Conservation (phyloP, 2,888 invertebrate genomes). For the Strigamia crassipes region DNA sequence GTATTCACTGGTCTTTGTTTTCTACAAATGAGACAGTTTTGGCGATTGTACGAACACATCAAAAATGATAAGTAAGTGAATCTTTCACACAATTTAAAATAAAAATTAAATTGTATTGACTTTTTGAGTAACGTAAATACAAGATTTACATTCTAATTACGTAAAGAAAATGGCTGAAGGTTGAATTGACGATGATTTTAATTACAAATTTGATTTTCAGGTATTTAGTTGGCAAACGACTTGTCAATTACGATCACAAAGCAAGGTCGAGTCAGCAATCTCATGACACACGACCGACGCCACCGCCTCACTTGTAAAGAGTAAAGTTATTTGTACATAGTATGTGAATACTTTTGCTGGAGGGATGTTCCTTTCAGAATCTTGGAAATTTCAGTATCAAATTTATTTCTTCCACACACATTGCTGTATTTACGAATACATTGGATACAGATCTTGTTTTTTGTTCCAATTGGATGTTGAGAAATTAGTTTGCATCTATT, state of each 20-base stretch:
- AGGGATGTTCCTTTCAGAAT: not conserved
- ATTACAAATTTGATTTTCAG: conserved; percentile 55
- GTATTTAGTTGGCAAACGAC: conserved; percentile 89
- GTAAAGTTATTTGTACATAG: conserved; percentile 23
- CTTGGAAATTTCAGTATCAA: not conserved
- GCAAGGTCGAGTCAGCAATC: conserved; percentile 43
- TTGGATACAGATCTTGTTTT: not conserved
- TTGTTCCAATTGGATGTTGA: no score
- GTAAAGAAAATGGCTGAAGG: no score
- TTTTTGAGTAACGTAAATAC: no score
- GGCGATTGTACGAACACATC: conserved; percentile 93
- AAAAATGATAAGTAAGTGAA: conserved; percentile 88
- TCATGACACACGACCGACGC: not conserved
- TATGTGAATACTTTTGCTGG: conserved; percentile 2
- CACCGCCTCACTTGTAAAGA: conserved; percentile 16
- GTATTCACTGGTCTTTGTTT: conserved; percentile 71
- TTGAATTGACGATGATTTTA: not conserved
- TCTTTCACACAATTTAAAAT: not conserved
- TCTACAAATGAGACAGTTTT: conserved; percentile 91
- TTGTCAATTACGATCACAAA: conserved; percentile 87
- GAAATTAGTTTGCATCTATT: no score
- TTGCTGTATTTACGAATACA: not conserved
- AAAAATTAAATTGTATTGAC: no score
- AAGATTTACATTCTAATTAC: no score
- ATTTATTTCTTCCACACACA: not conserved